Conservation (phyloP, 2,113 vertebrate genomes). For the Panurus biarmicus region DNA sequence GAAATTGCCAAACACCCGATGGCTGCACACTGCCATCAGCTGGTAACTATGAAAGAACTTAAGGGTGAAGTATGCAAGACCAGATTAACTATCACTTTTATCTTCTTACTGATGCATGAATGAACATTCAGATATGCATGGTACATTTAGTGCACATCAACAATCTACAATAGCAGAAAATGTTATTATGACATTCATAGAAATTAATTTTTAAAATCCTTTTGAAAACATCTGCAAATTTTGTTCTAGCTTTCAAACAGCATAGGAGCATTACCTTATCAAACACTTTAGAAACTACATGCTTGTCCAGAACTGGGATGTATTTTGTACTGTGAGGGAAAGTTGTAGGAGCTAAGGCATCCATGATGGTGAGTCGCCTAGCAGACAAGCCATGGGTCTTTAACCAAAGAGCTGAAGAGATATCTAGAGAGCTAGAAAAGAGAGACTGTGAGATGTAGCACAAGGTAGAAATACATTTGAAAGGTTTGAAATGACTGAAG, state of each 20-base stretch:
- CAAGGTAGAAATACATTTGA: background rate
- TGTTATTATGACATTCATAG: background rate
- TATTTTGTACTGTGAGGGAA: conserved; percentile 64
- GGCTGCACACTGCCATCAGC: background rate
- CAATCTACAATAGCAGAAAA: background rate
- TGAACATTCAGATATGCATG: background rate
- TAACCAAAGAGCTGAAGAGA: conserved; percentile 71
- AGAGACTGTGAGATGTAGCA: background rate
- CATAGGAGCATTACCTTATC: conserved; percentile 66
- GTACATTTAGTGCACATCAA: background rate
- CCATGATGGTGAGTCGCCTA: conserved; percentile 74
- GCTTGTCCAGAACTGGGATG: conserved; percentile 72
- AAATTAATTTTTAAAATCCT: background rate
- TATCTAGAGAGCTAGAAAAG: conserved; percentile 58
- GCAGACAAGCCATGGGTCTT: conserved; percentile 70
- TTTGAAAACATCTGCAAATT: background rate
- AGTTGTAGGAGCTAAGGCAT: conserved; percentile 63
- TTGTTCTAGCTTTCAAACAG: background rate
- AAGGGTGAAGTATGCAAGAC: background rate
- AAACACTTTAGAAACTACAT: conserved; percentile 75
- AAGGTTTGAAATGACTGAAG: background rate
- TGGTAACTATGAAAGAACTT: background rate
- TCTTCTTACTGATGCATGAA: background rate
- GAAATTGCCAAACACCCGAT: background rate
- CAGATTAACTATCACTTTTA: background rate